phyloP scores from a whole-genome alignment of 2,797 vertebrate genomes.

The Pseudomugil tenellus region DNA sequence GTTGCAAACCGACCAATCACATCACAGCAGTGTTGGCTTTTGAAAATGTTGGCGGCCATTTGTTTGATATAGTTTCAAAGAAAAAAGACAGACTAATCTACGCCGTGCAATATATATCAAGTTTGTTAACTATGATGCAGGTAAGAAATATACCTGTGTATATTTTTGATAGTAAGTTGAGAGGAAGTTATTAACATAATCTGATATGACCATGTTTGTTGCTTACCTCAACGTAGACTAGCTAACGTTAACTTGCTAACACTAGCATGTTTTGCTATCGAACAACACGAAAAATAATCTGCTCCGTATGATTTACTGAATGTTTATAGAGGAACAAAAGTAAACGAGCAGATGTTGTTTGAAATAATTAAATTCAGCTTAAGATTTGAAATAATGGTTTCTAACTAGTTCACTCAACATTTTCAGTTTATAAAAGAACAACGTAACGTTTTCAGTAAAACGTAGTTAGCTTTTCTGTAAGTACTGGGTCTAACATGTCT shows the following conservation, averaged over 20 bases:
- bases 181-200: rapidly evolving
- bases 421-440: neutral
- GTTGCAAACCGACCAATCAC: slow-evolving; percentile 53
- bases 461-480: neutral
- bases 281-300: neutral
- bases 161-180: neutral
- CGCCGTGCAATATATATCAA: neutral
- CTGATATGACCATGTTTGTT: no score
- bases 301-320: neutral
- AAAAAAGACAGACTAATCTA: neutral
- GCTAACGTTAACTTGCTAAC: slow-evolving; percentile 15
- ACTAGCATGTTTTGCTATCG: slow-evolving; percentile 3
- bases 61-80: neutral
- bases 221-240: neutral
- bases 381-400: neutral
- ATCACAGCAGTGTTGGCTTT: slow-evolving; percentile 44
- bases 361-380: neutral
- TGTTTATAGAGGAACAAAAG: rapidly evolving
- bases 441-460: neutral
- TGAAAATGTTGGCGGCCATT: slow-evolving; percentile 77
- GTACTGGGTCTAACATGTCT: neutral
- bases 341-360: neutral
- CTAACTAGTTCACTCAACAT: neutral
- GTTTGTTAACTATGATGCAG: slow-evolving; percentile 62
- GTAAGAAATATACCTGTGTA: slow-evolving; percentile 43